A percentile compares a stretch with the other conserved stretches of the same genome.
phyloP scores from a whole-genome alignment of 2,888 invertebrate genomes.

The Plagiodera versicolora region DNA sequence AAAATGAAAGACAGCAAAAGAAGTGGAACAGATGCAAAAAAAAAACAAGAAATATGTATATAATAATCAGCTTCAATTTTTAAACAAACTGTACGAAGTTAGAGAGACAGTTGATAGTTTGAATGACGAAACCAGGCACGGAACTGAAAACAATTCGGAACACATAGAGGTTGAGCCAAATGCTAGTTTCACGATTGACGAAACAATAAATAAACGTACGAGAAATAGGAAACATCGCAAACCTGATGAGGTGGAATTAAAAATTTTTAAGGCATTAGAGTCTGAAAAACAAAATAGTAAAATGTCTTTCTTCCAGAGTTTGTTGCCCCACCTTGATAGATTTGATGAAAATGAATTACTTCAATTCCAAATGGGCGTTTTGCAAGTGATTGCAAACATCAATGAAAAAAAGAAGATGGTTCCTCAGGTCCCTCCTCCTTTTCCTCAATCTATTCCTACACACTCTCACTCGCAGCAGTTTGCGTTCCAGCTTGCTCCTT shows the following conservation, averaged over 20 bases:
- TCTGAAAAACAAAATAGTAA: slow-evolving; percentile 13
- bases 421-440: slow-evolving; percentile 5
- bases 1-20: slow-evolving; percentile 6
- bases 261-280: slow-evolving; percentile 15
- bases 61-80: slow-evolving; percentile 17
- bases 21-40: slow-evolving; percentile 17
- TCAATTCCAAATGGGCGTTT: slow-evolving; percentile 11
- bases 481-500: slow-evolving; percentile 12
- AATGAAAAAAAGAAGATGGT: slow-evolving; percentile 10
- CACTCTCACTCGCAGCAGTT: slow-evolving; percentile 12
- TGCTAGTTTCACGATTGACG: not conserved
- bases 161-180: slow-evolving; percentile 5
- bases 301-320: slow-evolving; percentile 10
- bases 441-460: slow-evolving; percentile 10
- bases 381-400: slow-evolving; percentile 17
- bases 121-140: slow-evolving; percentile 5
- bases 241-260: slow-evolving; percentile 18
- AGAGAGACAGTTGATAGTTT: slow-evolving; percentile 11
- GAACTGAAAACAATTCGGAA: slow-evolving; percentile 10
- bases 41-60: slow-evolving; percentile 13
- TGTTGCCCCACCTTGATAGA: slow-evolving; percentile 11
- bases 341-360: slow-evolving; percentile 13
- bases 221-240: slow-evolving; percentile 14
- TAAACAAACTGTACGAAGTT: slow-evolving; percentile 14
- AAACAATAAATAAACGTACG: slow-evolving; percentile 10